A percentile compares a stretch with the other conserved stretches of the same genome.
phyloP scores from a whole-genome alignment of 2,797 vertebrate species.

The Synaphobranchus kaupii region DNA sequence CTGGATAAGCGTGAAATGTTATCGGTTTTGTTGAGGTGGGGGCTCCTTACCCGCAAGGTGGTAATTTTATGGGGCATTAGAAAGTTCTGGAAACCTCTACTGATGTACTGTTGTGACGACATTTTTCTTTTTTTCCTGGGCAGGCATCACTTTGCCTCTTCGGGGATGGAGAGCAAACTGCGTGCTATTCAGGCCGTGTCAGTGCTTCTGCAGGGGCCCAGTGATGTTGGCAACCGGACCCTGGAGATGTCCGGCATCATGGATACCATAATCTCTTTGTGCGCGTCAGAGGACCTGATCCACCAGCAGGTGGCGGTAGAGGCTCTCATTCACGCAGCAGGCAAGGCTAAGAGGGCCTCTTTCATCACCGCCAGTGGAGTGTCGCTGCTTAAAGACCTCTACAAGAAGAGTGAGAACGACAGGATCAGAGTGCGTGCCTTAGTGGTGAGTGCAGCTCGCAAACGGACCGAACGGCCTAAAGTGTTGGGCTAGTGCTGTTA shows the following conservation, averaged over 20 bases:
- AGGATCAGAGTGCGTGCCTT: constrained; percentile 92
- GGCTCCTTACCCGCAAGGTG: background rate
- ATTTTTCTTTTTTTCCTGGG: constrained; percentile 31
- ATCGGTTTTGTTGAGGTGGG: background rate
- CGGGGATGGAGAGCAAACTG: constrained; percentile 77
- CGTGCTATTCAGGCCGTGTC: constrained; percentile 91
- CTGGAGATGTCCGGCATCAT: constrained; percentile 93
- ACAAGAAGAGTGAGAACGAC: constrained; percentile 92
- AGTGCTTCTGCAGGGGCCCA: constrained; percentile 92
- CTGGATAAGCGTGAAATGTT: background rate
- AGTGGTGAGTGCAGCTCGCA: constrained; percentile 79
- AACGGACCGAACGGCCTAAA: background rate
- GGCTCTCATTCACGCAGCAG: constrained; percentile 90
- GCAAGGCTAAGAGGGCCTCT: constrained; percentile 93
- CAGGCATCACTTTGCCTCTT: constrained; percentile 84
- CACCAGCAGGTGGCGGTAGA: constrained; percentile 96
- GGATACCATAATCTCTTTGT: constrained; percentile 88
- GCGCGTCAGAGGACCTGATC: constrained; percentile 80
- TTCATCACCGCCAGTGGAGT: constrained; percentile 96
- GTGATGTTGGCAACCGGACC: constrained; percentile 86
- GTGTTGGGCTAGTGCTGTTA: background rate
- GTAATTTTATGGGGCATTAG: background rate
- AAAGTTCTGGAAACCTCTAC: background rate
- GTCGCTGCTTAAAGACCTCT: constrained; percentile 92
- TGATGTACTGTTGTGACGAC: background rate